Evolutionary conservation across 2,113 vertebrate genomes (phyloP).

Genomic region (Astatoreochromis straeleni): DNA sequence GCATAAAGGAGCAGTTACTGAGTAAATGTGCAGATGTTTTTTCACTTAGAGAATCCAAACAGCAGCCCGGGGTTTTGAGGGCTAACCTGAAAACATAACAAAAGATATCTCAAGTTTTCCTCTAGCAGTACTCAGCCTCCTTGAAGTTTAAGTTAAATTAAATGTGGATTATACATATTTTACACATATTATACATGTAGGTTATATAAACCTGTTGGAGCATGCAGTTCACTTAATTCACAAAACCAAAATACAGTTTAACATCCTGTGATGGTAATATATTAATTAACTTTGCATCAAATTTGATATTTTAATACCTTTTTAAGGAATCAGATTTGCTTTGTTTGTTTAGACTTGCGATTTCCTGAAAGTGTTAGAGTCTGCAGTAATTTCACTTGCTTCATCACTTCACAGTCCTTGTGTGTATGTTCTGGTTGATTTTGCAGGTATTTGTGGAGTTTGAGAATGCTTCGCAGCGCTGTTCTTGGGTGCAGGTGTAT

Average conservation of each 20-base stretch:
- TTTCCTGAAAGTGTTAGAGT: neutral
- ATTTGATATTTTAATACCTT: neutral
- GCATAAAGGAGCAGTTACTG: neutral
- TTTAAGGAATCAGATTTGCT: neutral
- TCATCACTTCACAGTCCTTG: neutral
- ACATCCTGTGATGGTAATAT: neutral
- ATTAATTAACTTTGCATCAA: neutral
- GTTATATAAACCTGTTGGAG: neutral
- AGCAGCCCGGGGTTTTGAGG: fast-evolving
- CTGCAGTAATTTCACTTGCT: neutral
- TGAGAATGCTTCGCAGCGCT: constrained; percentile 81
- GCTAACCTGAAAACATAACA: neutral
- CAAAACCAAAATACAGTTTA: neutral
- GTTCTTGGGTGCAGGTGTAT: constrained; percentile 91
- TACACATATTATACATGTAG: neutral
- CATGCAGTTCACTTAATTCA: neutral
- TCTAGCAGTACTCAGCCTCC: neutral
- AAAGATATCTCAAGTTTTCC: neutral
- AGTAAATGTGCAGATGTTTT: neutral
- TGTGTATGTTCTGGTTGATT: neutral
- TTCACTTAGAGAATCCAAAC: neutral
- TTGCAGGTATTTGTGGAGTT: constrained; percentile 94
- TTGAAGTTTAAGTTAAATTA: neutral
- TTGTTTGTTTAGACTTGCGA: neutral
- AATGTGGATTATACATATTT: neutral